A percentile compares a stretch with the other conserved stretches of the same genome.
Evolutionary conservation across 2,797 vertebrate genomes (phyloP).

Genomic region (Phyllotis vaccarum): DNA sequence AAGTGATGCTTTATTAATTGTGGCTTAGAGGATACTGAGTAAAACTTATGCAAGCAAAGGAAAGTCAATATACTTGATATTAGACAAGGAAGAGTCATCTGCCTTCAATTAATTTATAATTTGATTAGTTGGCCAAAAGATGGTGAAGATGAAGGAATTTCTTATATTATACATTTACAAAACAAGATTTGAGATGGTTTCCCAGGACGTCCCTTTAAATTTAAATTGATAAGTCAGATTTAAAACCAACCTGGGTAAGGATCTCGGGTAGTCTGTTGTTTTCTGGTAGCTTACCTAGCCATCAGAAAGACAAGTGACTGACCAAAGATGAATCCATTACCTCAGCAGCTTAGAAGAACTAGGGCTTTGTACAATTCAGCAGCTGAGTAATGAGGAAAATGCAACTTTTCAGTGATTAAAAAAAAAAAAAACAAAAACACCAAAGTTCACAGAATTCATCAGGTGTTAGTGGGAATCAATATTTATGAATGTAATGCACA

Average conservation of each 20-base stretch:
- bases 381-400: neutral
- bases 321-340: neutral
- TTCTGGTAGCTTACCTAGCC: neutral
- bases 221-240: neutral
- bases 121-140: conserved; percentile 61
- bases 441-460: neutral
- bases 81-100: conserved; percentile 22
- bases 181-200: neutral
- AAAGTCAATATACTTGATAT: conserved; percentile 55
- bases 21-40: neutral
- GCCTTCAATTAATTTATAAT: conserved; percentile 74
- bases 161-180: neutral
- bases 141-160: conserved; percentile 53
- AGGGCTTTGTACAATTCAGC: neutral
- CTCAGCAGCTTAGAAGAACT: neutral
- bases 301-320: neutral
- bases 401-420: neutral
- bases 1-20: conserved; percentile 67
- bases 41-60: conserved; percentile 66
- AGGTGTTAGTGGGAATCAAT: neutral
- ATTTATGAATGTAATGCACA: neutral
- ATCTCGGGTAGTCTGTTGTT: neutral
- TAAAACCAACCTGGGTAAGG: neutral
- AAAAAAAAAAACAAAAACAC: too few species aligned
- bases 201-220: neutral